Percentiles rank a stretch among this genome's conserved stretches.
Evolutionary conservation across 2,888 invertebrate genomes (phyloP).

Genomic region (Pharmacophagus antenor): DNA sequence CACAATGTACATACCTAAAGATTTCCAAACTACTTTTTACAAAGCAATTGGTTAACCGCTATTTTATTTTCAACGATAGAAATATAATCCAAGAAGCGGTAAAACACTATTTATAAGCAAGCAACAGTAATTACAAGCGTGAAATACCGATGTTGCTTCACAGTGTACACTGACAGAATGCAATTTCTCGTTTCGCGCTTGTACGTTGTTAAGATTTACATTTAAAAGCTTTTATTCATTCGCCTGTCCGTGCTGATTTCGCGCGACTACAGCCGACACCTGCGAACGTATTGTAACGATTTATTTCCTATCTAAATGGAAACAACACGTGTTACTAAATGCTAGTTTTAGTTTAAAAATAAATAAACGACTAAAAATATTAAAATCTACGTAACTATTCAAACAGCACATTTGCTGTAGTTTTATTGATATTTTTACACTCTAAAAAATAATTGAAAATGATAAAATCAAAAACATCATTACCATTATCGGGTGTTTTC

Average conservation of each 20-base stretch:
- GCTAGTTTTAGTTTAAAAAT: conserved; percentile 9
- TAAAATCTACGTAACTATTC: not conserved
- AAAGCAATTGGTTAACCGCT: too few relatives aligned
- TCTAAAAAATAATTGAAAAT: too few relatives aligned
- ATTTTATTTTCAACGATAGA: not conserved
- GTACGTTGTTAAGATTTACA: conserved; percentile 40
- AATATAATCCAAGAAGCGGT: not conserved
- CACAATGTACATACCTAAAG: too few relatives aligned
- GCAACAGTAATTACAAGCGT: not conserved
- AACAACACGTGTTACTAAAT: conserved; percentile 20
- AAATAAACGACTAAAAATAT: conserved; percentile 5
- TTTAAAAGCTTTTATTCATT: conserved; percentile 40
- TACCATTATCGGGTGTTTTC: too few relatives aligned
- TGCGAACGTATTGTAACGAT: conserved; percentile 24
- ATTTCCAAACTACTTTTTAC: too few relatives aligned
- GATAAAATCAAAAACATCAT: too few relatives aligned
- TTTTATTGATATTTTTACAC: too few relatives aligned
- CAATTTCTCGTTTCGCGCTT: conserved; percentile 31
- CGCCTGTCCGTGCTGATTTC: conserved; percentile 37
- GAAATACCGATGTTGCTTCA: not conserved
- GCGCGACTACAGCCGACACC: conserved; percentile 15
- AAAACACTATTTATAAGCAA: not conserved
- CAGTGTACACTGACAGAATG: conserved; percentile 22
- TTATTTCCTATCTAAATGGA: conserved; percentile 19
- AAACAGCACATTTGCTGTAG: too few relatives aligned